Base-by-base conservation (phyloP, 2,888 invertebrate genomes). In the Crossocerus cetratus region DNA sequence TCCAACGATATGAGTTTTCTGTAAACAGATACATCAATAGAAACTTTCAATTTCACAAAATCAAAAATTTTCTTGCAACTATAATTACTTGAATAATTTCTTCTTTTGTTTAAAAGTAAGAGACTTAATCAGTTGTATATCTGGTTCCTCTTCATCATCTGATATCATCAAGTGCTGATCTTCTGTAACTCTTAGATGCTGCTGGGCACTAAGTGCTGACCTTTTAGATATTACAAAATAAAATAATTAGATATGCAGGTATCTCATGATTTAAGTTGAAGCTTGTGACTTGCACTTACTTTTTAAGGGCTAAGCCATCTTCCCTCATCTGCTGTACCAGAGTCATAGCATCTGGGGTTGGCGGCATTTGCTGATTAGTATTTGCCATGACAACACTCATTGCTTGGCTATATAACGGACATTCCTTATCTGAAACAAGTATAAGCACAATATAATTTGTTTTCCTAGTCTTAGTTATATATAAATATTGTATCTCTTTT, bases 281-380 rank as follows among this genome's bases (percentile, higher is more conserved):
- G 3, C 16, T 44, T 8, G 14, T n/a, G 65, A 44, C 54, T 0
- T 14, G 14, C 70, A 91, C 91, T 83, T 90, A 92, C 86, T 95
- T 95, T 90, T 98, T 98, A 91, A 99, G 93, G 43, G 95, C 95
- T 59, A 98, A 92, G 0, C 98, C 98, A 89, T 97, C 97, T 85
- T 98, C 97, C 81, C 95, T 93, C 97, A 98, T 97, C 87, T 97
- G 97, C 82, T 95, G 95, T 88, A 98, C 95, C 65, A 98, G 89
- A 11, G 94, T 93, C 21, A 94, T 92, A 62, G 95, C 94, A 88
- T 94, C 94, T 53, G 95, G 93, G 80, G 93, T 92, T 65, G 93
- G 92, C 87, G 95, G 95, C 16, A 94, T 88, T 73, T 92, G 91
- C 69, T 92, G 82, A 75, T 86, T 87, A 72, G 76, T 49, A 49